Percentiles rank a stretch among this genome's conserved stretches.
Conservation (phyloP, 2,888 invertebrate species). For the Polietes domitor region DNA sequence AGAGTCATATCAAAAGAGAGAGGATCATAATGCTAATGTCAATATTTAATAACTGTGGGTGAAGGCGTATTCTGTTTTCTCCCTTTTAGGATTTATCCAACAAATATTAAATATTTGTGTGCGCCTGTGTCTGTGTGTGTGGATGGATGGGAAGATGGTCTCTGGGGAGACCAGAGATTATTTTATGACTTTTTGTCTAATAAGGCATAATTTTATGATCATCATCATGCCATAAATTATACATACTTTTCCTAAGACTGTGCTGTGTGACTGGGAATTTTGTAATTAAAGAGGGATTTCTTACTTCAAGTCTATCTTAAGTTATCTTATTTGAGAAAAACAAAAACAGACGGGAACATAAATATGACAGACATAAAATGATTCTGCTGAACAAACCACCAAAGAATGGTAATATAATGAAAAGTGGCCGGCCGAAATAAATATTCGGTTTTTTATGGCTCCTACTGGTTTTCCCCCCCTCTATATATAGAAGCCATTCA, state of each 20-base stretch:
- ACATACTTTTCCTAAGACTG: background rate
- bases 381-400: too few species aligned
- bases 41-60: background rate
- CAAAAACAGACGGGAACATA: background rate
- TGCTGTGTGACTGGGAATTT: background rate
- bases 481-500: too few species aligned
- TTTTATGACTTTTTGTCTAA: background rate
- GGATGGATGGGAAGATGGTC: too few species aligned
- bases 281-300: background rate
- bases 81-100: background rate
- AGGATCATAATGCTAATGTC: background rate
- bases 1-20: too few species aligned
- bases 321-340: background rate
- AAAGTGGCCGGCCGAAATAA: too few species aligned
- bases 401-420: too few species aligned
- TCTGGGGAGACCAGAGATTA: background rate
- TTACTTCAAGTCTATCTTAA: background rate
- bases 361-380: background rate
- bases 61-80: background rate
- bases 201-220: conserved; percentile 15
- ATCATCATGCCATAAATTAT: conserved; percentile 3
- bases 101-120: background rate
- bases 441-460: too few species aligned
- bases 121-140: background rate
- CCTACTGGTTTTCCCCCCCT: too few species aligned